Percentiles rank a stretch among this genome's conserved stretches.
These are phyloP conservation scores for Pygmarrhopalites habei DNA, from an alignment of 1,140 invertebrate genomes.

Conservation along the genomic window DNA sequence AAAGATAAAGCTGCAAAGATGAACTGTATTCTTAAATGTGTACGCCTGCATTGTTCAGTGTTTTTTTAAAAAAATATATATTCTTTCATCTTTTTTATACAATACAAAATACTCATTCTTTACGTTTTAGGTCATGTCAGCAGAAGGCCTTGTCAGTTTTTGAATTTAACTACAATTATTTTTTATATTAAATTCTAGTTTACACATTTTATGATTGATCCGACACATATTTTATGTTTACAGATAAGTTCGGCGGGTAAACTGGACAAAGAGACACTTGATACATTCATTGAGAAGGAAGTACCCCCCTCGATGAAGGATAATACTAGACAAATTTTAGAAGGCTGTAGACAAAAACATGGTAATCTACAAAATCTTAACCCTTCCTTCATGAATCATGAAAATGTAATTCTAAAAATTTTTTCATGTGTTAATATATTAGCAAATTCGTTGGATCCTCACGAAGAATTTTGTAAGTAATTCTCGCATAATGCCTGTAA, in stretches of 20 bases:
- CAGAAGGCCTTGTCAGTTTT: constrained; percentile 15
- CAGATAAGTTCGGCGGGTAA: not conserved
- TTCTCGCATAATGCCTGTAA: no score
- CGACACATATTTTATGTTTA: not conserved
- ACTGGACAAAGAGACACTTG: constrained; percentile 2
- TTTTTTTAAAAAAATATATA: not conserved
- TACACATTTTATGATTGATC: no score
- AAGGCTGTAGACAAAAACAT: not conserved
- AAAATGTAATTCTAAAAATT: no score
- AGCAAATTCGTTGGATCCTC: not conserved
- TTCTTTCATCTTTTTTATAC: no score
- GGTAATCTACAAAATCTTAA: constrained; percentile 5
- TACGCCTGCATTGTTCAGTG: not conserved
- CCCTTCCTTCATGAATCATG: no score
- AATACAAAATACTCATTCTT: not conserved
- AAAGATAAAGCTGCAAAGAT: constrained; percentile 25
- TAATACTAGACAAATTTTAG: not conserved
- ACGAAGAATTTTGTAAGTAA: constrained; percentile 20
- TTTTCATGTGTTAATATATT: not conserved
- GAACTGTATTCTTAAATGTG: not conserved
- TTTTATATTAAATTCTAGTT: no score
- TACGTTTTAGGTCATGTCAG: constrained; percentile 7
- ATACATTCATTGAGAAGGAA: not conserved
- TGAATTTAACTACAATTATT: no score
- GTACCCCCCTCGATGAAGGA: not conserved